Percentiles rank a stretch among this genome's conserved stretches.
Evolutionary conservation across 1,140 invertebrate species (phyloP).

Genomic region (Drosophila kikkawai): DNA sequence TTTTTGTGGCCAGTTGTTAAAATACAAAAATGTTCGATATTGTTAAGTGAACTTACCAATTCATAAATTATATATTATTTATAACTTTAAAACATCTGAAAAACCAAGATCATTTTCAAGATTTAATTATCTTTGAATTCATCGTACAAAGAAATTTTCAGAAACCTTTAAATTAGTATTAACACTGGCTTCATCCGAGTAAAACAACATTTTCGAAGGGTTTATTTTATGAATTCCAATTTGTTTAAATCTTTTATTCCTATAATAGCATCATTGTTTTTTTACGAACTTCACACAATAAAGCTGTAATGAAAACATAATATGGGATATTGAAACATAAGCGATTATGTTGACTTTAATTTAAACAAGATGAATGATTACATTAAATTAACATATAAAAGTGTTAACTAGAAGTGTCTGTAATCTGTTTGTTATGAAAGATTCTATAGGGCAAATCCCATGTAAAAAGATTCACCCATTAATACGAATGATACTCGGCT

Average conservation of each 20-base stretch:
- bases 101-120: background rate
- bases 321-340: slow-evolving; percentile 5
- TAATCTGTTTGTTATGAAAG: background rate
- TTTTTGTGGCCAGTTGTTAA: background rate
- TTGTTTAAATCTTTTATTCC: slow-evolving; percentile 29
- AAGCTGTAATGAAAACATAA: slow-evolving; percentile 27
- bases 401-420: slow-evolving; percentile 1
- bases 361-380: slow-evolving; percentile 5
- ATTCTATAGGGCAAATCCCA: background rate
- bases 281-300: slow-evolving; percentile 22
- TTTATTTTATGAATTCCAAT: slow-evolving; percentile 20
- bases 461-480: background rate
- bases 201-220: slow-evolving; percentile 14
- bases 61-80: background rate
- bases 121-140: background rate
- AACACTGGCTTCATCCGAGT: background rate
- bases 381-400: background rate
- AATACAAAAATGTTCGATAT: background rate
- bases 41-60: background rate
- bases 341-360: background rate
- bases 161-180: background rate
- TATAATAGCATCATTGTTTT: slow-evolving; percentile 30
- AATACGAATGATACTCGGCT: background rate
- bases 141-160: background rate
- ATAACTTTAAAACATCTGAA: too few relatives aligned